Percentiles rank a stretch among this genome's conserved stretches.
These are phyloP conservation scores for Octonoba sinensis DNA, from an alignment of 2,888 invertebrate species.

Conservation along the genomic window DNA sequence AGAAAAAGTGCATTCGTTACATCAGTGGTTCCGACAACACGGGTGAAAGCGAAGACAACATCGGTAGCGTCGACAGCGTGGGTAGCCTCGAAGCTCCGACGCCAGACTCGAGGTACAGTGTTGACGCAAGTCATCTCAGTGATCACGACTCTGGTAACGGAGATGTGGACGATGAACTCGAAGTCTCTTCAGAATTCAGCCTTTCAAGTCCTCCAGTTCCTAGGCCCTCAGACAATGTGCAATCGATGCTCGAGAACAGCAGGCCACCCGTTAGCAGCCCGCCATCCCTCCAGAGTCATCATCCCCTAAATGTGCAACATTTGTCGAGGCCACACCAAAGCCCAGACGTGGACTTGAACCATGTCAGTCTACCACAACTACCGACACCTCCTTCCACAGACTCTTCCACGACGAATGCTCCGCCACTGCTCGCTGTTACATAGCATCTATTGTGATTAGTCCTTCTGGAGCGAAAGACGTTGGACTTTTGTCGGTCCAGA, in stretches of 20 bases:
- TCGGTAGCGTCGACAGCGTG: slow-evolving; percentile 79
- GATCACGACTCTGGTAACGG: slow-evolving; percentile 70
- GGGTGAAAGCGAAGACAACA: slow-evolving; percentile 75
- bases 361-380: slow-evolving; percentile 35
- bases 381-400: slow-evolving; percentile 66
- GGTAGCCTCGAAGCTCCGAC: slow-evolving; percentile 77
- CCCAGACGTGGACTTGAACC: slow-evolving; percentile 7
- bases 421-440: slow-evolving; percentile 51
- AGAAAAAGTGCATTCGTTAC: slow-evolving; percentile 96
- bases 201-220: slow-evolving; percentile 69
- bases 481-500: slow-evolving; percentile 1
- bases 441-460: slow-evolving; percentile 19
- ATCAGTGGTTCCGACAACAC: slow-evolving; percentile 78
- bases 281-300: slow-evolving; percentile 31
- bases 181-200: slow-evolving; percentile 67
- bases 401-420: slow-evolving; percentile 62
- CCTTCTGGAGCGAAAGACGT: not conserved
- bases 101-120: slow-evolving; percentile 74
- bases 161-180: slow-evolving; percentile 70
- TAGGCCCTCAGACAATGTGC: slow-evolving; percentile 52
- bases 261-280: slow-evolving; percentile 15
- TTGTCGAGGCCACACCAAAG: slow-evolving; percentile 52
- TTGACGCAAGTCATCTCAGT: not conserved
- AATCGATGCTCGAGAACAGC: slow-evolving; percentile 27
- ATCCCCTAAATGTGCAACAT: slow-evolving; percentile 65